Percentiles rank a stretch among this genome's conserved stretches.
Conservation (phyloP, 2,888 invertebrate species). For the Zonitis immaculata region DNA sequence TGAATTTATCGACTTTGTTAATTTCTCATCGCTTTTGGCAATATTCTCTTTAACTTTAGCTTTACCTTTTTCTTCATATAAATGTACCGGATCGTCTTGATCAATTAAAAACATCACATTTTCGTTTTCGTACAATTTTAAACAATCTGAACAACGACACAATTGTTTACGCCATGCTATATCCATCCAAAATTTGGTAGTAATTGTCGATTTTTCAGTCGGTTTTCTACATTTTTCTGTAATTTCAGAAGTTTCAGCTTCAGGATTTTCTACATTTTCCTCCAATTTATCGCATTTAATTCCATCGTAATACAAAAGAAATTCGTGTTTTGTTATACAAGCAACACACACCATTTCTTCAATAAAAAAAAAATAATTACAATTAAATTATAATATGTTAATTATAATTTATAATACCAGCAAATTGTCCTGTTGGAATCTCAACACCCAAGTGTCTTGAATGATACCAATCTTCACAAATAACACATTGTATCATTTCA, state of each 20-base stretch:
- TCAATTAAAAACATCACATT: conserved; percentile 72
- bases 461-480: conserved; percentile 99
- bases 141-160: conserved; percentile 65
- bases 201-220: conserved; percentile 42
- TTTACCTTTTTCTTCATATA: conserved; percentile 73
- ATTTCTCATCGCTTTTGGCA: conserved; percentile 65
- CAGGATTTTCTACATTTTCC: conserved; percentile 16
- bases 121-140: conserved; percentile 65
- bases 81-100: conserved; percentile 74
- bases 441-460: conserved; percentile 64
- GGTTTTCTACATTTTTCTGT: conserved; percentile 43
- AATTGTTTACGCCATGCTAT: conserved; percentile 69
- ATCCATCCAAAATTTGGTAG: conserved; percentile 70
- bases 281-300: conserved; percentile 19
- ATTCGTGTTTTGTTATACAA: conserved; percentile 73
- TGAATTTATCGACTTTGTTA: conserved; percentile 71
- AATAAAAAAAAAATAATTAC: conserved; percentile 27
- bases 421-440: conserved; percentile 52
- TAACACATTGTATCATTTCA: conserved; percentile 92
- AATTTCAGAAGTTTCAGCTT: conserved; percentile 19
- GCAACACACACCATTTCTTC: conserved; percentile 75
- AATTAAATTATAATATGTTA: no score
- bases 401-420: no score
- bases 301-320: conserved; percentile 66
- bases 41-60: conserved; percentile 50